A percentile compares a stretch with the other conserved stretches of the same genome.
Evolutionary conservation across 2,888 invertebrate species (phyloP).

Genomic region (Sericinus montela): DNA sequence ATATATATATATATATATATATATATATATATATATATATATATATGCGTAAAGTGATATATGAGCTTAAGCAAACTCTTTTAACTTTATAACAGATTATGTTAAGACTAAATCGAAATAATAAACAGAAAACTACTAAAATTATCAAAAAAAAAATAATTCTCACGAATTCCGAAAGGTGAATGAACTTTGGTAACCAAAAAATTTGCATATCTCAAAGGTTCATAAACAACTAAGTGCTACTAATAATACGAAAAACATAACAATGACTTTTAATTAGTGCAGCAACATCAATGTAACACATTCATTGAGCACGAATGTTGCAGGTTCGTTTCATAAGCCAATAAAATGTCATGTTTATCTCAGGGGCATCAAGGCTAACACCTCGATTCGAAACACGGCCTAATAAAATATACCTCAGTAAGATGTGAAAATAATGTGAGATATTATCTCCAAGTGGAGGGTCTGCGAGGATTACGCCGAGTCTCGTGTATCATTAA

Average conservation of each 20-base stretch:
- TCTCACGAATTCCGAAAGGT: too few relatives aligned
- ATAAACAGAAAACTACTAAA: too few relatives aligned
- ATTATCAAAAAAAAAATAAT: too few relatives aligned
- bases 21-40: too few relatives aligned
- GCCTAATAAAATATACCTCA: slow-evolving; percentile 54
- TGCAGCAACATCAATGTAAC: slow-evolving; percentile 31
- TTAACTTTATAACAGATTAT: too few relatives aligned
- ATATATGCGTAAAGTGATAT: too few relatives aligned
- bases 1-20: too few relatives aligned
- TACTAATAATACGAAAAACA: slow-evolving; percentile 21
- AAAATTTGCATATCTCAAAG: neutral
- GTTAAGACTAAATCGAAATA: too few relatives aligned
- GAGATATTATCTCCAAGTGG: slow-evolving; percentile 53
- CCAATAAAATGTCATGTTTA: slow-evolving; percentile 50
- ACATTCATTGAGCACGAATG: slow-evolving; percentile 11
- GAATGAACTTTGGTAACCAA: neutral
- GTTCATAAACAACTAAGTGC: neutral
- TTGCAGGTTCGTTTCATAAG: slow-evolving; percentile 29
- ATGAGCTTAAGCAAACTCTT: too few relatives aligned
- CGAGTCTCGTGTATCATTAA: slow-evolving; percentile 61
- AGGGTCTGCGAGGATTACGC: slow-evolving; percentile 43
- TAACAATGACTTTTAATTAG: slow-evolving; percentile 30
- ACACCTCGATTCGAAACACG: slow-evolving; percentile 56
- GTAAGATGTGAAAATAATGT: slow-evolving; percentile 66
- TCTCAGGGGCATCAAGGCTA: slow-evolving; percentile 47